These are phyloP conservation scores for Orchesella flavescens DNA, from an alignment of 2,888 invertebrate genomes.

Conservation along the genomic window DNA sequence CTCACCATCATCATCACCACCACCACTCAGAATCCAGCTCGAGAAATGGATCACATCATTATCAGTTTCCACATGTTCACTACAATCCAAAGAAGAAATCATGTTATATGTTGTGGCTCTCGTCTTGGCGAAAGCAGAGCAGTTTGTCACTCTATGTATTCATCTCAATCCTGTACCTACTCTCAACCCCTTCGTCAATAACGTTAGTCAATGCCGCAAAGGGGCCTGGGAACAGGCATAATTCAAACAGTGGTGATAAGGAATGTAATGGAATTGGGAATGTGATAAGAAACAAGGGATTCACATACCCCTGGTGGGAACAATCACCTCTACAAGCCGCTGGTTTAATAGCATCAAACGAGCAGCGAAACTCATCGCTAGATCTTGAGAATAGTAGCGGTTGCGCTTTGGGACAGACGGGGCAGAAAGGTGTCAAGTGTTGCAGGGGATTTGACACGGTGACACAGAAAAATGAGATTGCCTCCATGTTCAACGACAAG, in stretches of 20 bases:
- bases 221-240: background rate
- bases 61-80: background rate
- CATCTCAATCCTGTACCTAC: background rate
- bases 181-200: background rate
- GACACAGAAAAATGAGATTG: constrained; percentile 62
- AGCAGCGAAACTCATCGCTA: background rate
- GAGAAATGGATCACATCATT: too few relatives aligned
- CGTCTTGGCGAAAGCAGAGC: too few relatives aligned
- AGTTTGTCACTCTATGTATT: background rate
- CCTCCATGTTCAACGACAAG: constrained; percentile 64
- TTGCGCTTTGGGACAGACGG: constrained; percentile 60
- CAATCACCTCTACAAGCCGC: constrained; percentile 26
- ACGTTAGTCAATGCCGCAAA: background rate
- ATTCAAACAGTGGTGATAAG: constrained; percentile 43
- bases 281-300: constrained; percentile 67
- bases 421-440: constrained; percentile 65
- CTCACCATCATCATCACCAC: too few relatives aligned
- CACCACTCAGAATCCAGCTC: too few relatives aligned
- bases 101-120: background rate
- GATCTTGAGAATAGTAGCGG: constrained; percentile 38
- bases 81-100: background rate
- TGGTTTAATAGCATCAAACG: constrained; percentile 26
- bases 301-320: constrained; percentile 72
- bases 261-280: constrained; percentile 69
- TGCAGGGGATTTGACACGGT: constrained; percentile 67